A percentile compares a stretch with the other conserved stretches of the same genome.
Conservation (phyloP, 2,797 vertebrate genomes). For the Chloroceryle amazona region DNA sequence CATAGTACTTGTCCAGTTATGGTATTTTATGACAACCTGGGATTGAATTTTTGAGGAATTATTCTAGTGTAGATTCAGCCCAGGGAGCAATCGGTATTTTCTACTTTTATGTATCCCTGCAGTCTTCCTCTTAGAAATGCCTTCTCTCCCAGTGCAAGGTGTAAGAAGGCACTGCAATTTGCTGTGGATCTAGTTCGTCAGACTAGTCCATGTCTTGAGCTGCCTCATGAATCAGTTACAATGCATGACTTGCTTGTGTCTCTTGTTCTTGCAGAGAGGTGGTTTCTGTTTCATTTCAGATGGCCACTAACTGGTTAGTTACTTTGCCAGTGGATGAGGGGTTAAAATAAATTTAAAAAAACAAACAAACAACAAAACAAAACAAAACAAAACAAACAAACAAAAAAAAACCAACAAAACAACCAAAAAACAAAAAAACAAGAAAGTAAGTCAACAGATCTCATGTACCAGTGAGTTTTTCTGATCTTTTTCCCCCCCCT, state of each 20-base stretch:
- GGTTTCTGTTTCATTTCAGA: not conserved
- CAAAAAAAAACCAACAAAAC: not conserved
- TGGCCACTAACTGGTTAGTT: not conserved
- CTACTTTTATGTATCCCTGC: not conserved
- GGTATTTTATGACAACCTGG: not conserved
- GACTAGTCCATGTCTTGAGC: not conserved
- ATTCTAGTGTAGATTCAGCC: not conserved
- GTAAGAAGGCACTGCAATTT: not conserved
- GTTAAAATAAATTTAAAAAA: not conserved
- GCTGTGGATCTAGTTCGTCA: not conserved
- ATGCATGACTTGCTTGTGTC: not conserved
- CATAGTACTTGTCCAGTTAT: not conserved
- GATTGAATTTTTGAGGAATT: not conserved
- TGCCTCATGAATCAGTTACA: fast-evolving
- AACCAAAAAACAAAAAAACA: not conserved
- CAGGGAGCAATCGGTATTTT: not conserved
- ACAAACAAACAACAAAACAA: no score
- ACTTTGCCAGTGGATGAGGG: not conserved
- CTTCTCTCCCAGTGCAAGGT: not conserved
- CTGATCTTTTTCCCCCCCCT: conserved; percentile 75
- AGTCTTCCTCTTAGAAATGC: not conserved
- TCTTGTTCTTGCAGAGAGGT: not conserved
- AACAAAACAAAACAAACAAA: not conserved
- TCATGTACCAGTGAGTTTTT: conserved; percentile 70
- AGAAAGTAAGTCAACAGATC: conserved; percentile 3